Percentiles rank a stretch among this genome's conserved stretches.
Conservation (phyloP, 1,140 invertebrate species). For the Diachasma alloeum region DNA sequence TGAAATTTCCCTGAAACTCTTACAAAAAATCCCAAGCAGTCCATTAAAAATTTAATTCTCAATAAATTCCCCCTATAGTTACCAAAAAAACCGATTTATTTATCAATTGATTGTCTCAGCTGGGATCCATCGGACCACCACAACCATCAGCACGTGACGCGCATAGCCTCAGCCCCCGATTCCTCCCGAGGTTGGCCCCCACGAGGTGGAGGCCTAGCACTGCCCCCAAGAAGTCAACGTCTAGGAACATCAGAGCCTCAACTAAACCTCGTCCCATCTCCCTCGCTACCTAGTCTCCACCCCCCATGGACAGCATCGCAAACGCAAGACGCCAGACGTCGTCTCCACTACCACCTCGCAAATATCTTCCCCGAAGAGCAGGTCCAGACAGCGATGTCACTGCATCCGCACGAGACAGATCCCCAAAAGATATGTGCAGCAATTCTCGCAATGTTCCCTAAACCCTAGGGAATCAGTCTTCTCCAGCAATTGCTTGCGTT, state of each 20-base stretch:
- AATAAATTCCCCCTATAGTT: no score
- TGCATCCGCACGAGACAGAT: slow-evolving; percentile 87
- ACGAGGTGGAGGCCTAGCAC: slow-evolving; percentile 42
- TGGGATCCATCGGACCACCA: slow-evolving; percentile 59
- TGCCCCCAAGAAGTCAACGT: slow-evolving; percentile 60
- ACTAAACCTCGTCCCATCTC: slow-evolving; percentile 64
- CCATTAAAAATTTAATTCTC: no score
- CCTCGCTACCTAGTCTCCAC: slow-evolving; percentile 52
- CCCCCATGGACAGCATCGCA: slow-evolving; percentile 60
- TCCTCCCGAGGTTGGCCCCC: slow-evolving; percentile 68
- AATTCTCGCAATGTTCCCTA: slow-evolving; percentile 79
- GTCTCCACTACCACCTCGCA: slow-evolving; percentile 84
- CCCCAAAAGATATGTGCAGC: slow-evolving; percentile 88
- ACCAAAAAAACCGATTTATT: no score
- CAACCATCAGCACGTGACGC: slow-evolving; percentile 69
- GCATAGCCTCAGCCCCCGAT: slow-evolving; percentile 83
- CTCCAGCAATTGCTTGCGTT: neutral
- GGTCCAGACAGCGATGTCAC: slow-evolving; percentile 83
- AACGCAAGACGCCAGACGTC: slow-evolving; percentile 74
- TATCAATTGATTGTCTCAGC: slow-evolving; percentile 29
- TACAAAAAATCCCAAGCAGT: no score
- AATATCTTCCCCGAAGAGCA: slow-evolving; percentile 89
- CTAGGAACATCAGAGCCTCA: slow-evolving; percentile 74
- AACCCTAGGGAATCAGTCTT: slow-evolving; percentile 46
- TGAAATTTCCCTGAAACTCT: no score